Percentiles rank a stretch among this genome's conserved stretches.
Conservation (phyloP, 23 tunicate species). For the Ascidia mentula region DNA sequence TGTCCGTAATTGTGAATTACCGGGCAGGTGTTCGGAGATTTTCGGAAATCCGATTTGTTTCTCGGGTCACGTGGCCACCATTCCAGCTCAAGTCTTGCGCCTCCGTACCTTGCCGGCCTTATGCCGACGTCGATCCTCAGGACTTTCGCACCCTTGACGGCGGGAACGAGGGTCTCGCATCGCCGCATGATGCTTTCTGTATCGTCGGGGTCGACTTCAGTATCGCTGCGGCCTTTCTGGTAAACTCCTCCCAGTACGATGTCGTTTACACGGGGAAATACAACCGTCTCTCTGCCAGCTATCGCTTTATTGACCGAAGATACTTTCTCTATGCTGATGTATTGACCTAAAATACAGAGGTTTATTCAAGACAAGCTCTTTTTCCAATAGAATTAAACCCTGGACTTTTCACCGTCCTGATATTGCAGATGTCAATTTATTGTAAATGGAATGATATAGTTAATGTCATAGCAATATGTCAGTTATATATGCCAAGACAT, state of each 20-base stretch:
- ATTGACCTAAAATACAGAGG: conserved; percentile 41
- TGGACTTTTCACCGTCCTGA: too few species aligned
- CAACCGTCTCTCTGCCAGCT: conserved; percentile 18
- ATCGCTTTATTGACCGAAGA: neutral
- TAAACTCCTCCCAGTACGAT: conserved; percentile 43
- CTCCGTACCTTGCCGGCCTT: neutral
- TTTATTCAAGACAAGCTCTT: too few species aligned
- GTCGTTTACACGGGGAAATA: conserved; percentile 48
- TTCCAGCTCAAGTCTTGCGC: neutral
- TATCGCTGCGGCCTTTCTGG: conserved; percentile 54
- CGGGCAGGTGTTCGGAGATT: neutral
- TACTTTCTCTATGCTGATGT: conserved; percentile 24
- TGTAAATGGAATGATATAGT: too few species aligned
- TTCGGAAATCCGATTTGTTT: neutral
- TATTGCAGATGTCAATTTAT: too few species aligned
- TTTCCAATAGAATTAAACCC: too few species aligned
- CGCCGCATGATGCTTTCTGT: conserved; percentile 46
- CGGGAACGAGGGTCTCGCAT: conserved; percentile 32
- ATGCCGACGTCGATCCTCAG: conserved; percentile 15
- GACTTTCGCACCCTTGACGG: conserved; percentile 19
- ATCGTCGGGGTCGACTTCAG: conserved; percentile 34
- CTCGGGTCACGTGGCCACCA: neutral
- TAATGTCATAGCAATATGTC: too few species aligned
- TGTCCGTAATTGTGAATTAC: conserved; percentile 7
- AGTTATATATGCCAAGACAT: too few species aligned